A percentile compares a stretch with the other conserved stretches of the same genome.
These are phyloP conservation scores for Balaeniceps rex DNA, from an alignment of 2,113 vertebrate species.

Conservation along the genomic window DNA sequence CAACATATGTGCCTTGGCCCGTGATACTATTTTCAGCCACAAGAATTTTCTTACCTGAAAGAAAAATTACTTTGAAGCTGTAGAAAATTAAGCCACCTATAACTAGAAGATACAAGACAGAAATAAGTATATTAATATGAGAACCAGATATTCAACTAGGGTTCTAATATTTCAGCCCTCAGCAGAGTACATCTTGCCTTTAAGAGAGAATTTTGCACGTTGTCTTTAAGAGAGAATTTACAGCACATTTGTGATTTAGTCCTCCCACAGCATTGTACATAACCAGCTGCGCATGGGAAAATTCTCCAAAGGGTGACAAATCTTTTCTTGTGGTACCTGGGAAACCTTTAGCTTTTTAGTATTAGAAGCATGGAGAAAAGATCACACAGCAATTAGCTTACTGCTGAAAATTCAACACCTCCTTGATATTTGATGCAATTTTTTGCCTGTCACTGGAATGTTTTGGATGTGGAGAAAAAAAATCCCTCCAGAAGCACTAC, in stretches of 20 bases:
- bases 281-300: neutral
- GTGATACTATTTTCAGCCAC: neutral
- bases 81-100: neutral
- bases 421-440: neutral
- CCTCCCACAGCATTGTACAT: neutral
- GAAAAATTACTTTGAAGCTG: neutral
- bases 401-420: conserved; percentile 18
- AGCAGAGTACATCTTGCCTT: neutral
- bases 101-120: neutral
- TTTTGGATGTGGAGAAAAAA: neutral
- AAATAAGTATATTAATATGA: neutral
- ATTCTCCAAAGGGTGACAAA: conserved; percentile 8
- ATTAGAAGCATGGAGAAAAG: neutral
- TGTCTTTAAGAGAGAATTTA: conserved; percentile 4
- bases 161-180: neutral
- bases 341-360: neutral
- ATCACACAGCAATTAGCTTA: neutral
- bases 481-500: neutral
- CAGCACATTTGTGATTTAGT: neutral
- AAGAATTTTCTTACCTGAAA: neutral
- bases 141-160: neutral
- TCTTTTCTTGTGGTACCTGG: neutral
- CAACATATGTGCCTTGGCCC: neutral
- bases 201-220: neutral
- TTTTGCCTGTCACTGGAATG: neutral